Conservation (phyloP, 1,140 invertebrate species). For the Subanguina moxae region DNA sequence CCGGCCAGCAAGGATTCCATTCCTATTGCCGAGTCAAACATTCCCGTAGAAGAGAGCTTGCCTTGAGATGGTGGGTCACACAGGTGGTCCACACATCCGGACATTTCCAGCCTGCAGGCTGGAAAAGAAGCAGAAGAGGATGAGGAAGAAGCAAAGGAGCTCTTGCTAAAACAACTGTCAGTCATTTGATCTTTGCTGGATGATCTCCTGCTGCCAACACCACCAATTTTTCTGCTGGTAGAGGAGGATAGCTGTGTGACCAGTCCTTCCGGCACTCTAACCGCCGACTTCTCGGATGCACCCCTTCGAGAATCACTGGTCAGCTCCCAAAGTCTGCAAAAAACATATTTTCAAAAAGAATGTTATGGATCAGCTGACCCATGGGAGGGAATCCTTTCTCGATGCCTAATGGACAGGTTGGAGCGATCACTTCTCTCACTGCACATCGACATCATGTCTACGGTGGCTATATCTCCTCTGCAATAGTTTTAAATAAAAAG, state of each 20-base stretch:
- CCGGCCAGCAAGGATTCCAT: neutral
- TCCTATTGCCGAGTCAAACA: conserved; percentile 8
- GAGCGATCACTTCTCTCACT: neutral
- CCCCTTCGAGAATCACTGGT: neutral
- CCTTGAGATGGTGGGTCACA: no score
- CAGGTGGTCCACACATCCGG: neutral
- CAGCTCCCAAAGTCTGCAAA: neutral
- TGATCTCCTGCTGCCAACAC: neutral
- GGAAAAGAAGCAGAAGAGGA: neutral
- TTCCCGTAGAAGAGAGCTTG: neutral
- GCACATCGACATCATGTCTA: neutral
- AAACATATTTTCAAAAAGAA: neutral
- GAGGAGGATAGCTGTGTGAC: neutral
- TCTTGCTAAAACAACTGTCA: conserved; percentile 12
- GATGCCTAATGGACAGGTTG: neutral
- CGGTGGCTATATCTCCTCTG: neutral
- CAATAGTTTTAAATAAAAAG: neutral
- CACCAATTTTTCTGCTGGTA: neutral
- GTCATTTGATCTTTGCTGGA: conserved; percentile 10
- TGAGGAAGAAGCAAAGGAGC: conserved; percentile 1
- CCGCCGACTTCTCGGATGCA: neutral
- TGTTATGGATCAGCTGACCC: neutral
- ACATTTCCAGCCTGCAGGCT: neutral
- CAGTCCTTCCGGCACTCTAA: neutral
- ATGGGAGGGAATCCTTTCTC: neutral